phyloP scores from a whole-genome alignment of 2,113 vertebrate species.

The Aleadryas rufinucha region DNA sequence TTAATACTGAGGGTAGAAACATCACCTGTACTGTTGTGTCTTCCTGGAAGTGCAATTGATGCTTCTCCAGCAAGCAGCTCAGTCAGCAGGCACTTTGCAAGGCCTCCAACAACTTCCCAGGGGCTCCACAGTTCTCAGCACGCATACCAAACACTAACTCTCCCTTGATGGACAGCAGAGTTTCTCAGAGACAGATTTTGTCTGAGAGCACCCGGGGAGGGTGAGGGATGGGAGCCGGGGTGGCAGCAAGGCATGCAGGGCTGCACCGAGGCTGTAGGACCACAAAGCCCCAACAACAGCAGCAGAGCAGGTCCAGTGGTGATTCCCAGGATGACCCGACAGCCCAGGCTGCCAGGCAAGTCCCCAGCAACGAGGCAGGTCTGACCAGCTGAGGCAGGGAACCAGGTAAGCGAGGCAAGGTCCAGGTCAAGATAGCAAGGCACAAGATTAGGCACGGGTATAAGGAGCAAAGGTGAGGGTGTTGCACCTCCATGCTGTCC shows the following conservation, averaged over 20 bases:
- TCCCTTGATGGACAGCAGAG: neutral
- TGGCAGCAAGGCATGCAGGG: neutral
- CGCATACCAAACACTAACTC: neutral
- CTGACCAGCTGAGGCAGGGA: neutral
- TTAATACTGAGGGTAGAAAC: neutral
- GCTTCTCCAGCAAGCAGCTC: neutral
- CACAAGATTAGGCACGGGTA: neutral
- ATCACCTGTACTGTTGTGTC: neutral
- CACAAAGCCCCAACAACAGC: neutral
- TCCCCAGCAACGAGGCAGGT: neutral
- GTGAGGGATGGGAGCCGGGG: rapidly evolving
- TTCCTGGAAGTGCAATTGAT: neutral
- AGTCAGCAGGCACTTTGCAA: neutral
- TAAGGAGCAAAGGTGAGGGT: neutral
- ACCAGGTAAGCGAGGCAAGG: neutral
- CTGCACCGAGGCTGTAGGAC: neutral
- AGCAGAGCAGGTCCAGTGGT: neutral
- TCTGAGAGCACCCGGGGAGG: neutral
- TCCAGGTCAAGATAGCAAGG: neutral
- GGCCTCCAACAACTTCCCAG: neutral
- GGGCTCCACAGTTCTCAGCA: neutral
- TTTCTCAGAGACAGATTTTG: neutral
- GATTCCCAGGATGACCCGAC: rapidly evolving
- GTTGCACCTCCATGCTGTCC: neutral
- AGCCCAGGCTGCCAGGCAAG: neutral